Conservation (phyloP, 2,797 vertebrate genomes). For the Sebastiscus albofasciatus region DNA sequence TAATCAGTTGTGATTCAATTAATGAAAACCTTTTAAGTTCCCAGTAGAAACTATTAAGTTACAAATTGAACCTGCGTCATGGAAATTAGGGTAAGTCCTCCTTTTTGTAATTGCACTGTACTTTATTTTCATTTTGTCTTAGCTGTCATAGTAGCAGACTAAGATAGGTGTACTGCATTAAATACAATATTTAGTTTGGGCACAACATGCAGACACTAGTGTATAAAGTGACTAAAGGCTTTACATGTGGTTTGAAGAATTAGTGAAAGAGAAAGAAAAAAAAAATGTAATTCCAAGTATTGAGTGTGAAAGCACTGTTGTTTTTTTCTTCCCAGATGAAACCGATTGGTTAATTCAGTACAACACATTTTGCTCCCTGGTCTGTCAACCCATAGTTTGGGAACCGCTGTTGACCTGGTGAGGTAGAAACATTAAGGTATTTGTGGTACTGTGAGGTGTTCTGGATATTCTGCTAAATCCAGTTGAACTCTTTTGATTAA, state of each 20-base stretch:
- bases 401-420: background rate
- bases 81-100: background rate
- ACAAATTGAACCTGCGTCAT: background rate
- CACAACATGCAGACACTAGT: background rate
- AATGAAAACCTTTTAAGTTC: background rate
- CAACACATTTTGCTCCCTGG: background rate
- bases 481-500: conserved; percentile 6
- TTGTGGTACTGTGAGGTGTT: background rate
- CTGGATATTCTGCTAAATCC: background rate
- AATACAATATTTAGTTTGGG: background rate
- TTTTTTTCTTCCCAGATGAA: background rate
- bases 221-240: background rate
- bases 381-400: background rate
- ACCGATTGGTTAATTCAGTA: background rate
- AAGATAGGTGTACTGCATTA: background rate
- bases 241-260: background rate
- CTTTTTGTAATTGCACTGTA: background rate
- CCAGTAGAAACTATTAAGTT: background rate
- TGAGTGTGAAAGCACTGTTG: background rate
- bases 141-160: background rate
- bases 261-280: background rate
- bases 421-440: background rate
- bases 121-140: background rate
- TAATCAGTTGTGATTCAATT: background rate
- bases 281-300: background rate